Evolutionary conservation across 2,797 vertebrate genomes (phyloP), one percentile per base, ranked within the genome.

Genomic region (Peromyscus eremicus): DNA sequence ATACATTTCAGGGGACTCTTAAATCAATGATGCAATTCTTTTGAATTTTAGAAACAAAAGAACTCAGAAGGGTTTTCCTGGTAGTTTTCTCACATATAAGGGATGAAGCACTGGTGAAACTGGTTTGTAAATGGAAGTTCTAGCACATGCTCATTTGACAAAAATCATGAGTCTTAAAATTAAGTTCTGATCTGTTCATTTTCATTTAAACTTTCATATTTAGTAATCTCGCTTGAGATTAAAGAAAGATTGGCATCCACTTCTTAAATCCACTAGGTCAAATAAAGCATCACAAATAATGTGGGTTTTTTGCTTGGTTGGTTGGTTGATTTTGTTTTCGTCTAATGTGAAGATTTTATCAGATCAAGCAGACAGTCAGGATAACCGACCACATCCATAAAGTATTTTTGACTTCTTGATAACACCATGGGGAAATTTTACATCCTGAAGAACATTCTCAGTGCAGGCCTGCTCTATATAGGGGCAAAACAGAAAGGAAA

Each of bases 1-100:
- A 95, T 89, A 96, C 98, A 97, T 99, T 98, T 98, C 66, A 96
- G 97, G 97, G 91, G 96, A 97, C 94, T 96, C 98, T 98, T 96
- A 98, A 98, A 98, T 98, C 97, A 98, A 94, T 12, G 91, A 96
- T 6, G 49, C 96, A 86, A 96, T 89, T 98, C 83, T 91, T 97
- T 96, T 97, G 86, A 94, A 82, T 82, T 96, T 97, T 90, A 95
- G 92, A 94, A 97, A 97, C 90, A 98, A 96, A 97, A 97, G 49
- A 91, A 81, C 94, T 94, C 91, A 92, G 85, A 94, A 81, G 19
- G 27, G 49, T 70, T 70, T 93, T 55, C 27, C 57, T 93, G 93
- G 92, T 90, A 89, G 4, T 0, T 16, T 98, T 95, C 82, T 79
- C 89, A 13, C 0, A 11, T 34, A 55, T 27, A 81, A 73, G 12